These are phyloP conservation scores for Zaprionus ornatus DNA, from an alignment of 1,140 invertebrate species.

Conservation along the genomic window DNA sequence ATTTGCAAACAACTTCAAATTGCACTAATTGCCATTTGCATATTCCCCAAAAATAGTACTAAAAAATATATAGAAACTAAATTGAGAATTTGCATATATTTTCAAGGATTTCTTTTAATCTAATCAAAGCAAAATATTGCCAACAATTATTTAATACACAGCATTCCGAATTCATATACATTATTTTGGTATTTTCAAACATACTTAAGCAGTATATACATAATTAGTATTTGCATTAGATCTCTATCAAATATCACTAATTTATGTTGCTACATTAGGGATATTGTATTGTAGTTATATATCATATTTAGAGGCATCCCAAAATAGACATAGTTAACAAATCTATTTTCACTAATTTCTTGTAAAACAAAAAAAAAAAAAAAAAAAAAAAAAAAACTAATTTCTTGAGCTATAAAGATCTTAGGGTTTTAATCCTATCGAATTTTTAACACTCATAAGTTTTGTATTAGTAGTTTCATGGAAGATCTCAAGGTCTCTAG, in stretches of 20 bases:
- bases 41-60: conserved; percentile 1
- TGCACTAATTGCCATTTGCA: conserved; percentile 5
- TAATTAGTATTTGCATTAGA: neutral
- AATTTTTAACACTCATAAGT: too few species aligned
- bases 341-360: too few species aligned
- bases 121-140: neutral
- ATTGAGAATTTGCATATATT: neutral
- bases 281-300: too few species aligned
- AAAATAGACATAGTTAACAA: too few species aligned
- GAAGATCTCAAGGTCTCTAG: too few species aligned
- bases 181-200: neutral
- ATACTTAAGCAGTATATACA: neutral
- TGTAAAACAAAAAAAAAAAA: too few species aligned
- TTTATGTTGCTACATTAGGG: too few species aligned
- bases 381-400: too few species aligned
- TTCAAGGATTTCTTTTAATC: neutral
- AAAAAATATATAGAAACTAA: neutral
- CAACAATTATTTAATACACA: neutral
- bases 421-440: too few species aligned
- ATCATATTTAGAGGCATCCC: too few species aligned
- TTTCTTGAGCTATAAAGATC: too few species aligned
- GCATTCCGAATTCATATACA: neutral
- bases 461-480: too few species aligned
- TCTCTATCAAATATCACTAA: neutral
- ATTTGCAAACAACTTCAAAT: conserved; percentile 10